Evolutionary conservation across 2,888 invertebrate species (phyloP), one percentile per base, ranked within the genome.

Genomic region (Epirrhoe tristata): DNA sequence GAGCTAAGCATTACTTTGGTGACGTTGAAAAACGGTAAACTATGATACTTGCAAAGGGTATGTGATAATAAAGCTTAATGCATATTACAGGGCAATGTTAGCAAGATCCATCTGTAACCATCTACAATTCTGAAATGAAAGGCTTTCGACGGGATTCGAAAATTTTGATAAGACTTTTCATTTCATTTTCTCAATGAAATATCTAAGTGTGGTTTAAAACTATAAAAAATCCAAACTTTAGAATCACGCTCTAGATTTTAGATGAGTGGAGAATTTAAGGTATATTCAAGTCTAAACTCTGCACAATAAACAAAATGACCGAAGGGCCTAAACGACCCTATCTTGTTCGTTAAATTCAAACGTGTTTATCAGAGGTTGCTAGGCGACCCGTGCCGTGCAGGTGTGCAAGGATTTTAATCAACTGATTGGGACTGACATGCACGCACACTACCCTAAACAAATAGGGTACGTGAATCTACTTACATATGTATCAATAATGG

Each of bases 401-500:
- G 91, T 91, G 92, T 89, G 88, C 85, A 65, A 75, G 73, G 90
- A 91, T 91, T 91, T 92, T 90, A 88, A 91, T 90, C 90, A 87
- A 87, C 87, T 91, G 90, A 91, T 91, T 91, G 87, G 83, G 78
- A 83, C 85, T 56, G 64, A 69, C 71, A 67, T 59, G 48, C 66
- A 69, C 59, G 62, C 67, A 66, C 59, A 50, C 59, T 58, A 66
- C 65, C 67, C 65, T 63, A 63, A 60, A 64, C 70, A 68, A 68
- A 71, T 59, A 56, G 64, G 62, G 59, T 66, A 59, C 60, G 57
- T 64, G 64, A 63, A 61, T 61, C 68, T 64, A 68, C 58, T 64
- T 57, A 60, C 59, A 63, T 63, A 55, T 65, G 59, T 68, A 61
- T 62, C 69, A 62, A 58, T 64, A 60, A 62, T 55, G 32, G 54